Percentiles rank a stretch among this genome's conserved stretches.
Evolutionary conservation across 2,888 invertebrate genomes (phyloP).

Genomic region (Ametastegia equiseti): DNA sequence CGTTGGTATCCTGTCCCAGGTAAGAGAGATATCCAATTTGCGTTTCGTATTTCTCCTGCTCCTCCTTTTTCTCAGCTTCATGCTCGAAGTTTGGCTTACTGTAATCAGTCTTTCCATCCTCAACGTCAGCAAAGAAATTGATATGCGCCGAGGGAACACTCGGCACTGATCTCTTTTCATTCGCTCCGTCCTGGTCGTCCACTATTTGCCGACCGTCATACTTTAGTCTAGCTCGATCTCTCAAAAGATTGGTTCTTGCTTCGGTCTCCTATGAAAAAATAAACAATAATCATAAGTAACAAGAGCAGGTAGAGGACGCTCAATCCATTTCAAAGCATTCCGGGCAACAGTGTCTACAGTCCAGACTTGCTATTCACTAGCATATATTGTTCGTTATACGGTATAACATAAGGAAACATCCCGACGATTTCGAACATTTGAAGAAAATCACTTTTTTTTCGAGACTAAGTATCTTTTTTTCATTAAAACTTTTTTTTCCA

Average conservation of each 20-base stretch:
- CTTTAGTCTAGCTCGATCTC: slow-evolving; percentile 81
- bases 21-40: slow-evolving; percentile 98
- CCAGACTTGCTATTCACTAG: too few relatives aligned
- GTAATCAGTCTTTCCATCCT: slow-evolving; percentile 82
- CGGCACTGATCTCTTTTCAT: slow-evolving; percentile 53
- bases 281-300: slow-evolving; percentile 4
- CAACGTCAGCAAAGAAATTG: slow-evolving; percentile 92
- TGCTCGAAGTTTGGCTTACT: slow-evolving; percentile 89
- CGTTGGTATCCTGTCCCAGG: slow-evolving; percentile 94
- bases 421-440: too few relatives aligned
- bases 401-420: too few relatives aligned
- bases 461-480: too few relatives aligned
- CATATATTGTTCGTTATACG: too few relatives aligned
- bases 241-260: slow-evolving; percentile 85
- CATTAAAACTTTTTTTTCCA: too few relatives aligned
- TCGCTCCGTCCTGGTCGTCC: slow-evolving; percentile 61
- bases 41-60: slow-evolving; percentile 97
- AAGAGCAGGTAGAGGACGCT: background rate
- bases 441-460: too few relatives aligned
- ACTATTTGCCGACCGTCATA: slow-evolving; percentile 67
- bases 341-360: too few relatives aligned
- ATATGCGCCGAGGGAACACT: slow-evolving; percentile 79
- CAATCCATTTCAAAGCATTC: too few relatives aligned
- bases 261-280: slow-evolving; percentile 84
- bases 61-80: slow-evolving; percentile 92